Evolutionary conservation across 1,140 invertebrate species (phyloP).

Genomic region (Thalassaphorura encarpata): DNA sequence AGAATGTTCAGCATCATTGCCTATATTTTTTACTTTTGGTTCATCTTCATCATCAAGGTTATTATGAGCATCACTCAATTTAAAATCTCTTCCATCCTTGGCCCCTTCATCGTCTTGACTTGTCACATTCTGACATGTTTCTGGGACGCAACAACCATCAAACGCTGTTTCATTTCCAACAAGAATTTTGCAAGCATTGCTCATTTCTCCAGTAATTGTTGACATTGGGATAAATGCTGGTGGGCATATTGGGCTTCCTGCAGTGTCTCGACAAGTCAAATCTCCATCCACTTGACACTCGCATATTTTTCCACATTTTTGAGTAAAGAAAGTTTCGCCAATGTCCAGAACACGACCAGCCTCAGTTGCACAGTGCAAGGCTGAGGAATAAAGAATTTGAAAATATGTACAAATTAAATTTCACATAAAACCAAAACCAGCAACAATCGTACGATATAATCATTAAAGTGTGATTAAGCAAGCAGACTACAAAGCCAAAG

Average conservation of each 20-base stretch:
- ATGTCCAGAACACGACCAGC: slow-evolving; percentile 14
- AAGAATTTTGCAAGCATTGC: slow-evolving; percentile 24
- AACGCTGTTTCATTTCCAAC: slow-evolving; percentile 24
- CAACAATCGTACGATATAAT: no score
- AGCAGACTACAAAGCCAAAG: no score
- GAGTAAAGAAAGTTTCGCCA: slow-evolving; percentile 20
- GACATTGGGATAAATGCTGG: slow-evolving; percentile 25
- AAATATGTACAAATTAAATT: no score
- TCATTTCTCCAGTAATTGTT: slow-evolving; percentile 27
- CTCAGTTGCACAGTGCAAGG: no score
- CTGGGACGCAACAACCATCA: slow-evolving; percentile 31
- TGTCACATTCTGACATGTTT: slow-evolving; percentile 26
- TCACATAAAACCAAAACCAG: no score
- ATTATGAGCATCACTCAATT: slow-evolving; percentile 29
- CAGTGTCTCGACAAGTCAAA: slow-evolving; percentile 14
- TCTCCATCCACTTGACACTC: slow-evolving; percentile 19
- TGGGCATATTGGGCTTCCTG: slow-evolving; percentile 8
- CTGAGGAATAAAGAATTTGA: no score
- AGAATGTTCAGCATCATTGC: slow-evolving; percentile 7
- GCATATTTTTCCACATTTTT: slow-evolving; percentile 24
- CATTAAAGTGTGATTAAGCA: no score
- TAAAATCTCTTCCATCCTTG: slow-evolving; percentile 27
- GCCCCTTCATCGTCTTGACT: slow-evolving; percentile 18
- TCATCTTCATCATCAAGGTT: slow-evolving; percentile 22
- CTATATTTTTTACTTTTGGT: slow-evolving; percentile 4